These are phyloP conservation scores for Dinothrombium tinctorium DNA, from an alignment of 1,140 invertebrate species.

Conservation along the genomic window DNA sequence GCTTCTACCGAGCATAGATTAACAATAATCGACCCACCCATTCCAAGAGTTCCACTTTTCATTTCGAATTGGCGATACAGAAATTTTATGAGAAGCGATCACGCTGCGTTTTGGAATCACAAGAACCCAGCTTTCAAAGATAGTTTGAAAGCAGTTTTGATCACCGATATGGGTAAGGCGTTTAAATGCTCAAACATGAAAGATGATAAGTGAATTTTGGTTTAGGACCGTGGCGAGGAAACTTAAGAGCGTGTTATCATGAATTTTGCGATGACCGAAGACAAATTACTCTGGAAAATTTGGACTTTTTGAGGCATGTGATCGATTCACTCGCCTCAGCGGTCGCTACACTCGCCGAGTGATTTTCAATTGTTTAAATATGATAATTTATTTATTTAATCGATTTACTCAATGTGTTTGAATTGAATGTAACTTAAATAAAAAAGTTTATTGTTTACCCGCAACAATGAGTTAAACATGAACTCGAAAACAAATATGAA, in stretches of 20 bases:
- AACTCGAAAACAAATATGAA: too few relatives aligned
- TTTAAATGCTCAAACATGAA: neutral
- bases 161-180: conserved; percentile 23
- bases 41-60: conserved; percentile 7
- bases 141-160: conserved; percentile 21
- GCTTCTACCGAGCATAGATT: conserved; percentile 15
- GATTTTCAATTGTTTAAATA: too few relatives aligned
- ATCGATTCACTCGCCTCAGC: neutral
- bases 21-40: conserved; percentile 10
- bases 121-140: conserved; percentile 7
- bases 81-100: conserved; percentile 19
- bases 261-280: conserved; percentile 19
- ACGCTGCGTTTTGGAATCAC: conserved; percentile 19
- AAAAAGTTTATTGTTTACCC: too few relatives aligned
- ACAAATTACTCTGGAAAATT: conserved; percentile 13
- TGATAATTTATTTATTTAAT: too few relatives aligned
- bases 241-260: conserved; percentile 24
- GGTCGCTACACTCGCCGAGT: neutral
- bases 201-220: conserved; percentile 1
- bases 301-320: conserved; percentile 14
- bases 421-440: too few relatives aligned
- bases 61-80: conserved; percentile 12
- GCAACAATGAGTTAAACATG: too few relatives aligned
- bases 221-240: conserved; percentile 22
- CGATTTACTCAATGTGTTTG: too few relatives aligned